Percentiles rank a stretch among this genome's conserved stretches.
Evolutionary conservation across 2,888 invertebrate species (phyloP).

Genomic region (Apotomis capreana): DNA sequence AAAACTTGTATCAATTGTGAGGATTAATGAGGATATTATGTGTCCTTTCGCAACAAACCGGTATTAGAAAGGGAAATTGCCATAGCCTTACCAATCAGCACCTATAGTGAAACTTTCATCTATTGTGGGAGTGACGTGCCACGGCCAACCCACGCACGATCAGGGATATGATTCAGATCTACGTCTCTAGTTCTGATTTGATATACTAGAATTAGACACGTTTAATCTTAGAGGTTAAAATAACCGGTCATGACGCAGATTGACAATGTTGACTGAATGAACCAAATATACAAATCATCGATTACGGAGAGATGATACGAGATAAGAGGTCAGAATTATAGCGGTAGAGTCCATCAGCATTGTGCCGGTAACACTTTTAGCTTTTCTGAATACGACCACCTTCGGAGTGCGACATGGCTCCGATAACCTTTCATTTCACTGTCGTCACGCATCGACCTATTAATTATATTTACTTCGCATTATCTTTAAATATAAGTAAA

Average conservation of each 20-base stretch:
- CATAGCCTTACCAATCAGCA: neutral
- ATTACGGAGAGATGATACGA: too few relatives aligned
- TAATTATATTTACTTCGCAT: constrained; percentile 23
- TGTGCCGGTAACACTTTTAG: too few relatives aligned
- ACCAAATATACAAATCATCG: constrained; percentile 8
- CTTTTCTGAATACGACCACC: constrained; percentile 49
- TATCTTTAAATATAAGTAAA: constrained; percentile 19
- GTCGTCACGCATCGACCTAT: constrained; percentile 50
- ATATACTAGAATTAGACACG: too few relatives aligned
- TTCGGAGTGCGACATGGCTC: constrained; percentile 43
- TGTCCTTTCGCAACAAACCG: constrained; percentile 8
- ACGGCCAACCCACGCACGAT: neutral
- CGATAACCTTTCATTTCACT: constrained; percentile 66
- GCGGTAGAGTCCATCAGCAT: too few relatives aligned
- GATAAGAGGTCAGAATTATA: too few relatives aligned
- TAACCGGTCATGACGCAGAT: too few relatives aligned
- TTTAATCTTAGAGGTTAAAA: too few relatives aligned
- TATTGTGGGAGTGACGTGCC: neutral
- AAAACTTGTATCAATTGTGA: neutral
- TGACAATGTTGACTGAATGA: neutral
- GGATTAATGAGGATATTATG: neutral
- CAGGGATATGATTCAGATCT: neutral
- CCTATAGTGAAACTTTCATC: constrained; percentile 13
- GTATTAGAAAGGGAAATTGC: constrained; percentile 21
- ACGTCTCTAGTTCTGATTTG: too few relatives aligned